Evolutionary conservation across 2,797 vertebrate genomes (phyloP), one percentile per base, ranked within the genome.

Genomic region (Pseudomugil tenellus): DNA sequence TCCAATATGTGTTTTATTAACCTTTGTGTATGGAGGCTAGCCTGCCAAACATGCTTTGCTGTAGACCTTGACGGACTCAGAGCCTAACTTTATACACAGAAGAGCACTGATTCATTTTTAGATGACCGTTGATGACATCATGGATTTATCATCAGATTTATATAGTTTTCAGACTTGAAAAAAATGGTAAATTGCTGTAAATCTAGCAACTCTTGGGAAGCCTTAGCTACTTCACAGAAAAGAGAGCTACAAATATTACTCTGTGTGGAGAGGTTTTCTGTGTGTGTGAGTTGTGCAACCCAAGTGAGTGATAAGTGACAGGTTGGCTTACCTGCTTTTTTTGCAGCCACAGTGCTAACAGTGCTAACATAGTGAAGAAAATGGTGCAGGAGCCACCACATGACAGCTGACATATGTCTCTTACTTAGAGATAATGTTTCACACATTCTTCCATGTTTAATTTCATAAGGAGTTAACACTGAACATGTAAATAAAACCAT

Each of bases 1-100:
- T 78, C 57, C 67, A 25, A 67, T 58, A 28, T 31, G 28, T 67
- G 43, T 71, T 77, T 70, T 74, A 62, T 75, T 66, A 72, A 76
- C 70, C 54, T 67, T 48, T 55, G 31, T 63, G 70, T 52, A 56
- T 79, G 2, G 9, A 10, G 17, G 32, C 17, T 13, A 37, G 43
- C 37, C 41, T 71, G 69, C 46, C 72, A 59, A 63, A 29, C 28
- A 17, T 31, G 28, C 17, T 52, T 32, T 41, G 34, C 37, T 46
- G 64, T 49, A 74, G 58, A 59, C 34, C 64, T 35, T 39, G 23
- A 52, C 11, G 26, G 58, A 21, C 41, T 35, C 19, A 14, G 9
- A 32, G 26, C 49, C 13, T 49, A 11, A 23, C 21, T 17, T 57
- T 57, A 59, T 23, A 5, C 12, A 43, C 13, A 55, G n/a, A 16